phyloP scores from a whole-genome alignment of 2,113 vertebrate genomes.

The Lagenorhynchus albirostris region DNA sequence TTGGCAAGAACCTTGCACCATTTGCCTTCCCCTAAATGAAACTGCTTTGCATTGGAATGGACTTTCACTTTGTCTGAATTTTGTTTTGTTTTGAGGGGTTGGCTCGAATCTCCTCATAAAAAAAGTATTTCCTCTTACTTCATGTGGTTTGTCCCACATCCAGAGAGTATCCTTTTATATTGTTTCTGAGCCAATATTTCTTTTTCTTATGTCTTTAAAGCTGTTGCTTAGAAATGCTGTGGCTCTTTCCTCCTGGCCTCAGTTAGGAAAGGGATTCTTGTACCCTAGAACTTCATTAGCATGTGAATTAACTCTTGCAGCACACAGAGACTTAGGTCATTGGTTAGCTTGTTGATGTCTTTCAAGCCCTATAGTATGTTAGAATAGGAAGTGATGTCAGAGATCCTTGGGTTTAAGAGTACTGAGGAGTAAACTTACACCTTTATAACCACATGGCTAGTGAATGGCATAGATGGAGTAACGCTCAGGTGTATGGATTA shows the following conservation, averaged over 20 bases:
- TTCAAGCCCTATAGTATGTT: neutral
- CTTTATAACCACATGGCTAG: neutral
- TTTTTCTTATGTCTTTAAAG: conserved; percentile 39
- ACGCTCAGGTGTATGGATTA: neutral
- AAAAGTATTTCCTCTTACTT: too few relatives aligned
- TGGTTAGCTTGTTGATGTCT: neutral
- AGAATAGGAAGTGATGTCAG: neutral
- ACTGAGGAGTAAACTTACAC: neutral
- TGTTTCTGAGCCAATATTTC: too few relatives aligned
- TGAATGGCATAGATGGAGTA: neutral
- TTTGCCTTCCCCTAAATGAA: neutral
- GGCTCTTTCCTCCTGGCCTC: neutral
- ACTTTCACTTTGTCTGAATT: neutral
- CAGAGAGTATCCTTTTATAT: too few relatives aligned
- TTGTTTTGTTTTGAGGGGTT: too few relatives aligned
- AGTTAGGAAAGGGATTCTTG: neutral
- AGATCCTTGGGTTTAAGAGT: neutral
- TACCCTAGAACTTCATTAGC: neutral
- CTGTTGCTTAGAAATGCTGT: neutral
- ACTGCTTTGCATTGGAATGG: neutral
- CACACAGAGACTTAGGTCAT: neutral
- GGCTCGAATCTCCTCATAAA: too few relatives aligned
- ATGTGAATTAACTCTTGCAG: neutral
- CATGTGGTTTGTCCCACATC: too few relatives aligned
- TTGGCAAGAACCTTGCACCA: neutral